Percentiles rank a stretch among this genome's conserved stretches.
Conservation (phyloP, 1,140 invertebrate species). For the Oppia nitens region DNA sequence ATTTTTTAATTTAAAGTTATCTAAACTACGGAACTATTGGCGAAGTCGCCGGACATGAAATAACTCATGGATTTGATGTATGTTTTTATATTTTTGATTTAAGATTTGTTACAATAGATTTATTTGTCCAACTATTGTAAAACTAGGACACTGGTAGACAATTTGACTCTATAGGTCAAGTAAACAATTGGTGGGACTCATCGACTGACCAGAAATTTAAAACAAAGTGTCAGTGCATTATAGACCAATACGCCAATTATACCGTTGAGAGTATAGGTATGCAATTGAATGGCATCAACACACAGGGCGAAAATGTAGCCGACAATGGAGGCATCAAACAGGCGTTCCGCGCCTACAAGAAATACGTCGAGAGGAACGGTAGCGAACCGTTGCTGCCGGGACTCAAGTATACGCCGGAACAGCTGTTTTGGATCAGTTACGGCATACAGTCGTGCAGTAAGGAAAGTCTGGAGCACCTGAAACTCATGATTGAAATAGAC, state of each 20-base stretch:
- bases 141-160: conserved; percentile 58
- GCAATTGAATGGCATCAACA: conserved; percentile 33
- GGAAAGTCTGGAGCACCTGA: conserved; percentile 19
- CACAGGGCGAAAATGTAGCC: conserved; percentile 36
- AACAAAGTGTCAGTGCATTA: conserved; percentile 59
- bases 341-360: conserved; percentile 29
- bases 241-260: conserved; percentile 67
- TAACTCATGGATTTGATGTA: conserved; percentile 34
- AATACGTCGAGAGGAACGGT: conserved; percentile 16
- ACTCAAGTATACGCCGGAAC: conserved; percentile 49
- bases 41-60: conserved; percentile 24
- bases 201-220: conserved; percentile 53
- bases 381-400: conserved; percentile 43
- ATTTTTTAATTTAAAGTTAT: conserved; percentile 31
- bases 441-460: conserved; percentile 51
- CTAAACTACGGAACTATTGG: conserved; percentile 33
- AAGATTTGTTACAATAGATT: not conserved
- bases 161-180: conserved; percentile 71
- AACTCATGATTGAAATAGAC: conserved; percentile 21
- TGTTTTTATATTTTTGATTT: not conserved
- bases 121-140: not conserved
- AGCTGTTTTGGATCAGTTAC: conserved; percentile 73
- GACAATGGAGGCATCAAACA: conserved; percentile 40
- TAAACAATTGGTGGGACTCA: conserved; percentile 68
- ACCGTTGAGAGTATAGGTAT: conserved; percentile 16